phyloP scores from a whole-genome alignment of 1,140 invertebrate genomes.

The Scaptomyza graminum region DNA sequence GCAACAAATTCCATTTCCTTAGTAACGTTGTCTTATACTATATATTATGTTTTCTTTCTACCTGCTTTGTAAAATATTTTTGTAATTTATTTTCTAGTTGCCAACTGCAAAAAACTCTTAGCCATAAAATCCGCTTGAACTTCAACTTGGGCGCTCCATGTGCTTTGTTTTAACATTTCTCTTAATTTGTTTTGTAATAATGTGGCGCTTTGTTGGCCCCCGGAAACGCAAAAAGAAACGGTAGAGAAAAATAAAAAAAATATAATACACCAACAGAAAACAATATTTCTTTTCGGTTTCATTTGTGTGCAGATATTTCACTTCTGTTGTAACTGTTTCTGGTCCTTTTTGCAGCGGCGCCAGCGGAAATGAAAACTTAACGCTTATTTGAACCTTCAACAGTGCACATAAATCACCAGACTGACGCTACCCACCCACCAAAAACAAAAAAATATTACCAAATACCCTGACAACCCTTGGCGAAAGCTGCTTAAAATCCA shows the following conservation, averaged over 20 bases:
- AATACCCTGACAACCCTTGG: constrained; percentile 17
- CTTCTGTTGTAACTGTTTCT: constrained; percentile 33
- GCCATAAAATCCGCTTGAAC: constrained; percentile 45
- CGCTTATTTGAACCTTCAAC: constrained; percentile 82
- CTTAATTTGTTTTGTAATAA: constrained; percentile 80
- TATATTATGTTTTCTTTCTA: constrained; percentile 31
- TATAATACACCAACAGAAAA: constrained; percentile 49
- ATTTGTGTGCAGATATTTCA: constrained; percentile 67
- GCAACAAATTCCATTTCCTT: background rate
- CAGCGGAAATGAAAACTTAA: constrained; percentile 82
- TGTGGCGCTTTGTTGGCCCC: constrained; percentile 45
- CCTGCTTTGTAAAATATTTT: constrained; percentile 14
- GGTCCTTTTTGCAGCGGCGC: constrained; percentile 50
- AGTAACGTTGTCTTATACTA: background rate
- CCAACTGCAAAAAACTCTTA: constrained; percentile 32
- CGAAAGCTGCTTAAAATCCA: constrained; percentile 69
- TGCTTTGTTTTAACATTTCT: constrained; percentile 76
- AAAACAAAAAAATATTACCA: background rate
- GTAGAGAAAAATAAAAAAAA: constrained; percentile 5
- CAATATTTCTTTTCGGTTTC: constrained; percentile 76
- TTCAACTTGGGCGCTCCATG: constrained; percentile 35
- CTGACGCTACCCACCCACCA: constrained; percentile 46
- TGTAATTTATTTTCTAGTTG: constrained; percentile 38
- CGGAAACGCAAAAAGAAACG: constrained; percentile 2
- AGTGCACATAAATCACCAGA: constrained; percentile 80